Base-by-base conservation (phyloP, 2,797 vertebrate species). In the Luscinia luscinia region DNA sequence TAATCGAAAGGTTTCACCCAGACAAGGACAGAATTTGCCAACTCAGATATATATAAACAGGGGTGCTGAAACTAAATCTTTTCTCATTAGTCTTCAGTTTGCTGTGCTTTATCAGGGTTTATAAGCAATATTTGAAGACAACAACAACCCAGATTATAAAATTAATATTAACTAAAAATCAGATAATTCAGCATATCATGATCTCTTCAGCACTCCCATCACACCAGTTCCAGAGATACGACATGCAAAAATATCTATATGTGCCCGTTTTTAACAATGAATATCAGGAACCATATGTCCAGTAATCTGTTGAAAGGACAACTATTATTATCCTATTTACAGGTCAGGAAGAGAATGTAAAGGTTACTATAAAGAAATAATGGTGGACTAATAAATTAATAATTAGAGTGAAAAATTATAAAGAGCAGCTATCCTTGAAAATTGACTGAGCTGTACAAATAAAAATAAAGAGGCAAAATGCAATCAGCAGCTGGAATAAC, bases 81-180 rank as follows among this genome's bases (percentile, higher is more conserved):
- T 96, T 38, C 34, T 88, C 49, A 38, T 91, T 89, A 87, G 77
- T 63, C 74, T 40, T 82, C 62, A 89, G 70, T 94, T 94, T 94
- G 32, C 80, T 93, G 34, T 77, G 30, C 34, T 84, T 67, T 79
- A 74, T 57, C 68, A 61, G 45, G 38, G 11, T 90, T 84, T 66
- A 76, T 89, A 90, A 92, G 54, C 77, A 96, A 58, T 69, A 55
- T 77, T 15, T 76, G 20, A 89, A 96, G 32, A 21, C 61, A 95
- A 91, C 4, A 84, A 61, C 72, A 95, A 91, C 51, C 40, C 46
- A 92, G 79, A 75, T 85, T 73, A 58, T 59, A 76, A 96, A 96
- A 92, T 67, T 93, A 93, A 66, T 64, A 32, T 34, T 28, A 87
- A 77, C 21, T 67, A 93, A 28, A 93, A 95, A 61, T 46, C 46